These are phyloP conservation scores for Monoplex corrugatus DNA, from an alignment of 2,888 invertebrate species.

Conservation along the genomic window DNA sequence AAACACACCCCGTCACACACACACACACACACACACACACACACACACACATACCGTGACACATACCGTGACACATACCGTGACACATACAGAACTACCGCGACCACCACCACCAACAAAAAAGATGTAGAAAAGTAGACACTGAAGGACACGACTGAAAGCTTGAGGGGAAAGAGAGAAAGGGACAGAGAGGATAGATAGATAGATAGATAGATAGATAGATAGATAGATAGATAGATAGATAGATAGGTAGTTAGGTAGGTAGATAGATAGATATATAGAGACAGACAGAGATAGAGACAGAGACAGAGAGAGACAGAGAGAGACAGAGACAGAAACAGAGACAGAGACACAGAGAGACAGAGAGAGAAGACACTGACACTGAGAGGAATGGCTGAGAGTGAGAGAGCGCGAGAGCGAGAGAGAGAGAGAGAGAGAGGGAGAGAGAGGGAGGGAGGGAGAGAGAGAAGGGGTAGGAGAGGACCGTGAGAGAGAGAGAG, in stretches of 20 bases:
- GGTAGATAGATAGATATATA: neutral
- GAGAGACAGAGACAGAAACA: neutral
- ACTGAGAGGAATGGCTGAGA: neutral
- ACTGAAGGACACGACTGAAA: no score
- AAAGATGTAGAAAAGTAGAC: no score
- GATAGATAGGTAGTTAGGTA: neutral
- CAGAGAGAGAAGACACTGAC: neutral
- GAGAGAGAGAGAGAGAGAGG: neutral
- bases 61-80: no score
- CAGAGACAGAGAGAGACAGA: neutral
- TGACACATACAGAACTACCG: no score
- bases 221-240: neutral
- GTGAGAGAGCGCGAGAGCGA: neutral
- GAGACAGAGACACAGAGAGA: neutral
- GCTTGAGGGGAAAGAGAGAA: no score
- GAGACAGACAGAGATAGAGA: neutral
- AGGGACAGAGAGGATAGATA: no score
- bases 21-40: no score
- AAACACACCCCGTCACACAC: no score
- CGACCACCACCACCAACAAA: no score
- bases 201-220: neutral
- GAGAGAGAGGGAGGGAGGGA: neutral
- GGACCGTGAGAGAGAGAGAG: neutral
- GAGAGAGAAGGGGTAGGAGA: neutral
- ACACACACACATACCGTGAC: no score